phyloP scores from a whole-genome alignment of 1,140 invertebrate species.

The Bradynema listronoti region DNA sequence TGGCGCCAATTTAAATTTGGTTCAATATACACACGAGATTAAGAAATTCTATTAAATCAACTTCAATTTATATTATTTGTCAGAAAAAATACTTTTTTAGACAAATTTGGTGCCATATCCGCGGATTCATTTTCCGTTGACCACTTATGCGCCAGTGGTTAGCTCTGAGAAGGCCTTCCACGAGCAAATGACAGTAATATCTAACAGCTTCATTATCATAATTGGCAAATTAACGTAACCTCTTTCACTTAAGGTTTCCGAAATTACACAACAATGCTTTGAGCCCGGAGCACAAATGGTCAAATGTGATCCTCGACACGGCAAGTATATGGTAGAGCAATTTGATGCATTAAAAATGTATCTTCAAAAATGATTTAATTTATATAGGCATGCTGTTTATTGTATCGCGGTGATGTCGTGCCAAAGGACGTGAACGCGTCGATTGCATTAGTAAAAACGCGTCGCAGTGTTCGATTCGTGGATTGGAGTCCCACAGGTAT shows the following conservation, averaged over 20 bases:
- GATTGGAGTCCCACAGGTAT: slow-evolving; percentile 12
- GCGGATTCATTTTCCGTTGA: slow-evolving; percentile 67
- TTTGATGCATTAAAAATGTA: background rate
- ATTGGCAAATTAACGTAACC: slow-evolving; percentile 32
- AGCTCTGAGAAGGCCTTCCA: slow-evolving; percentile 71
- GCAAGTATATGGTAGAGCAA: slow-evolving; percentile 43
- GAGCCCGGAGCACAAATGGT: slow-evolving; percentile 81
- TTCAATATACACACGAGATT: background rate
- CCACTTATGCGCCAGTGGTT: slow-evolving; percentile 58
- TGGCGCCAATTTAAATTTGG: too few relatives aligned
- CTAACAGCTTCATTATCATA: background rate
- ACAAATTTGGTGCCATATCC: slow-evolving; percentile 64
- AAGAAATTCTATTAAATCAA: slow-evolving; percentile 6
- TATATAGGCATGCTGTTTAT: slow-evolving; percentile 59
- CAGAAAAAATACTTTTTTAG: slow-evolving; percentile 58
- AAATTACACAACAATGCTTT: slow-evolving; percentile 79
- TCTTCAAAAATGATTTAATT: background rate
- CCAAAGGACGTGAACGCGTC: slow-evolving; percentile 63
- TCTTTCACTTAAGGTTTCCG: slow-evolving; percentile 60
- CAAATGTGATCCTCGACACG: slow-evolving; percentile 61
- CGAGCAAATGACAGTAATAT: slow-evolving; percentile 68
- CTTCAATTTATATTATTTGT: slow-evolving; percentile 13
- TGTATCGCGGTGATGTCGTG: slow-evolving; percentile 70
- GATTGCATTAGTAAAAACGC: slow-evolving; percentile 19
- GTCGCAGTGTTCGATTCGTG: slow-evolving; percentile 15